Evolutionary conservation across 2,113 vertebrate genomes (phyloP), one percentile per base, ranked within the genome.

Genomic region (Symphodus melops): DNA sequence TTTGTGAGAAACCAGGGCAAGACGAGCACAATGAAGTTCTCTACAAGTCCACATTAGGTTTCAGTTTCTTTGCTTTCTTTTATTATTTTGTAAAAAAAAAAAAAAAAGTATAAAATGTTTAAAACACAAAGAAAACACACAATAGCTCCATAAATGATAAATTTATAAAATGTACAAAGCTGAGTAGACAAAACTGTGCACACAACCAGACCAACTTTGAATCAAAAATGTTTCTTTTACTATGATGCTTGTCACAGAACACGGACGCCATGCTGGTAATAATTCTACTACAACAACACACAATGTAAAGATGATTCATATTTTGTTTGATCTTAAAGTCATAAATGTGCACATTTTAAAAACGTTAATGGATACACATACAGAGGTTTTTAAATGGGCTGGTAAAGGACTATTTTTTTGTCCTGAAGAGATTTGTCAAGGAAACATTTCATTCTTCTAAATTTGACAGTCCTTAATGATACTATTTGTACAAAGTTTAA

Each of bases 1-100:
- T 79, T 55, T 3, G 25, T 68, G 56, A 74, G 51, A 86, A 81
- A 77, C 63, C 72, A 79, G 84, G 76, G 54, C 73, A 81, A 68
- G 60, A 77, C 59, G 64, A 84, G 65, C 13, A 1, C 48, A 58
- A 75, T 75, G 82, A 86, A 54, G 72, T 76, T 61, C 69, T 66
- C 59, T 81, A 68, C 17, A n/a, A 76, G 1, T 62, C 36, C 54
- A 19, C 14, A 16, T 69, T 36, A 60, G 20, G 56, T 60, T 33
- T 65, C 12, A 46, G 46, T 77, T 81, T 79, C 58, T 44, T 28
- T 70, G 75, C 19, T 3, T 8, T 51, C 56, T 44, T 68, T 66
- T 2, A 49, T 57, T 54, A 74, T 74, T 83, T 66, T 71, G 36
- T 51, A 65, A 71, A 64, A 20, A 20, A 39, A 64, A 49, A 53